Percentiles rank a stretch among this genome's conserved stretches.
These are phyloP conservation scores for Marmota flaviventris DNA, from an alignment of 2,113 vertebrate genomes.

Conservation along the genomic window DNA sequence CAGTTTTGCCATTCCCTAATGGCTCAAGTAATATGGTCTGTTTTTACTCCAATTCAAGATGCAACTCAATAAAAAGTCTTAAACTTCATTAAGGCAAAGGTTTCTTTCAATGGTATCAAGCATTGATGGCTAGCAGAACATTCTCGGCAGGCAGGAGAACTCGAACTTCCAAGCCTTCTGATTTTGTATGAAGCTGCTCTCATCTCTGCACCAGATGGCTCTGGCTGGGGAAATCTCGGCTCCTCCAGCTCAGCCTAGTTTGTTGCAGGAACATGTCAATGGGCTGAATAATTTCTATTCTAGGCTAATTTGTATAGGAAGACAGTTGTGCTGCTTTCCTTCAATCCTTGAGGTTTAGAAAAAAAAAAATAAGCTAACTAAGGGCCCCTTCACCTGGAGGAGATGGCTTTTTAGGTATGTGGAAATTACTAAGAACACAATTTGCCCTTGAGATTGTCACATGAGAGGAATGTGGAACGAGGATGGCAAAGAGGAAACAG, in stretches of 20 bases:
- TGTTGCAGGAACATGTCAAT: neutral
- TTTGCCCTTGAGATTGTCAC: constrained; percentile 7
- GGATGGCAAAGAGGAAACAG: neutral
- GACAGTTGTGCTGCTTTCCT: neutral
- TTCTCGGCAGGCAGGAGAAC: neutral
- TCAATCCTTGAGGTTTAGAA: neutral
- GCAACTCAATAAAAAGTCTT: constrained; percentile 56
- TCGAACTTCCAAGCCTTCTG: neutral
- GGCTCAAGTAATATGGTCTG: neutral
- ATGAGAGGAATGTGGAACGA: no score
- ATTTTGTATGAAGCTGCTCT: neutral
- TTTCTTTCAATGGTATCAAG: constrained; percentile 25
- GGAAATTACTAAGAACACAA: constrained; percentile 36
- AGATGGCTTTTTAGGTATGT: constrained; percentile 46
- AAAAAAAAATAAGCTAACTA: constrained; percentile 16
- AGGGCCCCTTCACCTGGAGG: neutral
- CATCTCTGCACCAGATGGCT: neutral
- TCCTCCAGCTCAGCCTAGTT: neutral
- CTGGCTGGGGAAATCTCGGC: neutral
- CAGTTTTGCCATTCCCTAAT: neutral
- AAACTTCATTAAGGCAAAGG: constrained; percentile 32
- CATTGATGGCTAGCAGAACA: neutral
- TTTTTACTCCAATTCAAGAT: constrained; percentile 60
- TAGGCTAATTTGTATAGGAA: neutral
- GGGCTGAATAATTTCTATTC: neutral